Evolutionary conservation across 2,113 vertebrate species (phyloP).

Genomic region (Oncorhynchus nerka): DNA sequence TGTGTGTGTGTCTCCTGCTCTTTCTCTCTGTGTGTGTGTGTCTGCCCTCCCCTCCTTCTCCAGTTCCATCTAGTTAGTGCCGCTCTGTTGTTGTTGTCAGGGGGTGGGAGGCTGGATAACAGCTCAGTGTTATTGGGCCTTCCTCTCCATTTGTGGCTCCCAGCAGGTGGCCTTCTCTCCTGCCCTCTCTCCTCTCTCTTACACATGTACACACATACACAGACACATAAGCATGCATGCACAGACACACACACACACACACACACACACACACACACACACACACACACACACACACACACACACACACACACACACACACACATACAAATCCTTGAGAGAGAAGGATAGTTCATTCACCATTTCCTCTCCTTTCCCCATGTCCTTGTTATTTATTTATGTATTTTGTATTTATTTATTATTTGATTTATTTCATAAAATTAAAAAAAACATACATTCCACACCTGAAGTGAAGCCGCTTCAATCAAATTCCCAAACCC

Average conservation of each 20-base stretch:
- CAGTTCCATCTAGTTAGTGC: slow-evolving; percentile 23
- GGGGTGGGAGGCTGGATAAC: background rate
- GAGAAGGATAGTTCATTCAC: too few species aligned
- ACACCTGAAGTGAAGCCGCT: too few species aligned
- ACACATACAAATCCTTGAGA: too few species aligned
- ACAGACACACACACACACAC: background rate
- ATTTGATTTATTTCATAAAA: too few species aligned
- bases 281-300: background rate
- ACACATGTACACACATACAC: background rate
- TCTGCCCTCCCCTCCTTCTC: background rate
- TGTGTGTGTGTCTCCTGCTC: too few species aligned
- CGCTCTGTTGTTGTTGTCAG: slow-evolving; percentile 20
- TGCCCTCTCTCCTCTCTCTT: background rate
- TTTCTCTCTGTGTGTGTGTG: slow-evolving; percentile 6
- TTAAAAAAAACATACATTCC: too few species aligned
- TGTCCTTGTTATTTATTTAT: background rate
- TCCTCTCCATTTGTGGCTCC: background rate
- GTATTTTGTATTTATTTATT: too few species aligned
- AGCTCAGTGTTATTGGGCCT: background rate
- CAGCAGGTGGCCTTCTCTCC: background rate
- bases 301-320: too few species aligned
- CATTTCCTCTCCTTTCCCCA: background rate
- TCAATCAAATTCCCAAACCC: too few species aligned
- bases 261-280: background rate
- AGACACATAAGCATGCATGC: background rate